phyloP scores from a whole-genome alignment of 2,113 vertebrate genomes.

The Terrapene triunguis region DNA sequence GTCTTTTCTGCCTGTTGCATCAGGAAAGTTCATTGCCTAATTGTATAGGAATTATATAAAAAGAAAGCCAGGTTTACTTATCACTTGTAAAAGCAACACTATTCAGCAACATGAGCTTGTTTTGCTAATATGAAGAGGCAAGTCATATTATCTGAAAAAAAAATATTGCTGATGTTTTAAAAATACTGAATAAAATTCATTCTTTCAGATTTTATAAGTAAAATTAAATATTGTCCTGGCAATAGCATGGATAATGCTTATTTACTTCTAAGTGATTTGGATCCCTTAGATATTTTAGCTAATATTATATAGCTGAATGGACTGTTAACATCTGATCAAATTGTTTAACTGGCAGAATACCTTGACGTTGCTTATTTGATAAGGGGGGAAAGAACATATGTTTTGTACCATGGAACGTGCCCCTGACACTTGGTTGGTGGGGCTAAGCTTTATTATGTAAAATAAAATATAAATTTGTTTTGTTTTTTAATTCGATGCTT shows the following conservation, averaged over 20 bases:
- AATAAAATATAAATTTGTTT: neutral
- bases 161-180: too few species aligned
- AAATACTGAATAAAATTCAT: too few species aligned
- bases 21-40: too few species aligned
- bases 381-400: neutral
- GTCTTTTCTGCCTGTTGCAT: neutral
- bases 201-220: neutral
- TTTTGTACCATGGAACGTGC: too few species aligned
- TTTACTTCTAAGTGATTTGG: neutral
- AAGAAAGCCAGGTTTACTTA: too few species aligned
- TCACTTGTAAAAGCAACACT: too few species aligned
- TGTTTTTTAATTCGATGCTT: neutral
- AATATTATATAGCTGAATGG: neutral
- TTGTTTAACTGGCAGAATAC: neutral
- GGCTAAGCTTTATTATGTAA: neutral
- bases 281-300: neutral
- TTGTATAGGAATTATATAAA: too few species aligned
- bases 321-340: neutral
- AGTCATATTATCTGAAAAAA: too few species aligned
- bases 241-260: neutral
- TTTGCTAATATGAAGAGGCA: too few species aligned
- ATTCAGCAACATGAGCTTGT: too few species aligned
- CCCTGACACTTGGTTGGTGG: too few species aligned
- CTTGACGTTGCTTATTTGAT: fast-evolving
- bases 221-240: neutral